A percentile compares a stretch with the other conserved stretches of the same genome.
Evolutionary conservation across 2,888 invertebrate species (phyloP).

Genomic region (Epistrophe grossulariae): DNA sequence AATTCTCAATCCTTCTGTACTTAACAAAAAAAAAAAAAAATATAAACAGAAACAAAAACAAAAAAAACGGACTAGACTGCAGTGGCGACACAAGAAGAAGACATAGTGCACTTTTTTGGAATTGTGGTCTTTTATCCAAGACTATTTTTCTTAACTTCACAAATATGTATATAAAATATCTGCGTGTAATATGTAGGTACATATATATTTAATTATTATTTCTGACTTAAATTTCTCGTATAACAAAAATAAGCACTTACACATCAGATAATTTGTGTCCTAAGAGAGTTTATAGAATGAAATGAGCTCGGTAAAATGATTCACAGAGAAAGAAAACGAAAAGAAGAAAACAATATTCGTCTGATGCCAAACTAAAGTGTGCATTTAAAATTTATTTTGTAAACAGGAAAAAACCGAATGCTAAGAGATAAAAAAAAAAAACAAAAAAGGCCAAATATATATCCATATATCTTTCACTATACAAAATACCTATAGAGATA

Average conservation of each 20-base stretch:
- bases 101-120: background rate
- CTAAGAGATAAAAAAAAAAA: constrained; percentile 28
- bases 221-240: constrained; percentile 52
- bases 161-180: background rate
- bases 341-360: background rate
- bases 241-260: constrained; percentile 21
- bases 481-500: background rate
- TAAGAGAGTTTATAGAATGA: constrained; percentile 1
- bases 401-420: constrained; percentile 56
- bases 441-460: constrained; percentile 25
- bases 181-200: background rate
- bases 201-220: constrained; percentile 44
- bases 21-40: too few species aligned
- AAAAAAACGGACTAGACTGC: background rate
- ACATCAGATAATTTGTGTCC: constrained; percentile 1
- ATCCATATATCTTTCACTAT: constrained; percentile 15
- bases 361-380: constrained; percentile 31
- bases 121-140: background rate
- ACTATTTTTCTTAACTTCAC: background rate
- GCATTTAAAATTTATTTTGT: constrained; percentile 49
- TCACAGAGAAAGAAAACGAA: background rate
- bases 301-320: constrained; percentile 13
- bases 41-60: too few species aligned
- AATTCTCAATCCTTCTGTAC: background rate
- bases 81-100: background rate